Conservation (phyloP, 2,888 invertebrate species). For the Allygus modestus region DNA sequence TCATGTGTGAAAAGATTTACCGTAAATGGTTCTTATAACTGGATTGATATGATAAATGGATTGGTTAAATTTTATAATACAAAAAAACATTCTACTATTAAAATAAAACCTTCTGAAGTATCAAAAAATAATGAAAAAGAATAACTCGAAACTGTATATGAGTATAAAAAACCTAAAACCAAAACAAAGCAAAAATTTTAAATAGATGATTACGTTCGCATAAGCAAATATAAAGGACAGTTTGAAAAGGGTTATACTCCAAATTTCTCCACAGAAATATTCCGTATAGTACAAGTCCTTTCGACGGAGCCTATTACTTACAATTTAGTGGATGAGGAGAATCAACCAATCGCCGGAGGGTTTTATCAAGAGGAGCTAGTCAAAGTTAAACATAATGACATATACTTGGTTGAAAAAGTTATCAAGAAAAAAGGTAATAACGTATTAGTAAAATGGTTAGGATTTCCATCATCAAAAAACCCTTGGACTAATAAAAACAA, state of each 20-base stretch:
- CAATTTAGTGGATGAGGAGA: not conserved
- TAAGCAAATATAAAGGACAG: not conserved
- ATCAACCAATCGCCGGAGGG: not conserved
- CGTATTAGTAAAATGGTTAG: not conserved
- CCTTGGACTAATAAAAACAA: not conserved
- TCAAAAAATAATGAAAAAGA: not conserved
- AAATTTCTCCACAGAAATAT: conserved; percentile 1
- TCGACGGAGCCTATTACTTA: not conserved
- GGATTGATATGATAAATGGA: conserved; percentile 70
- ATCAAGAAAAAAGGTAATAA: not conserved
- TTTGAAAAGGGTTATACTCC: conserved; percentile 27
- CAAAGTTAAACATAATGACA: conserved; percentile 8
- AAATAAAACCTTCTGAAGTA: conserved; percentile 50
- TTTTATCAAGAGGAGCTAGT: conserved; percentile 1
- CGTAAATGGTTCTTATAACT: conserved; percentile 70
- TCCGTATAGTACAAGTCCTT: not conserved
- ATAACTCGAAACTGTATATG: not conserved
- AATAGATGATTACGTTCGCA: not conserved
- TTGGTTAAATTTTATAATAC: conserved; percentile 63
- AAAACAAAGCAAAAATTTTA: not conserved
- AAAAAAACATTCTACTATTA: conserved; percentile 64
- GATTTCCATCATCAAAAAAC: not conserved
- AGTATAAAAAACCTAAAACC: not conserved
- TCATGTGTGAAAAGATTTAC: conserved; percentile 71
- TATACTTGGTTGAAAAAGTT: not conserved